Evolutionary conservation across 2,113 vertebrate genomes (phyloP).

Genomic region (Ameiurus melas): DNA sequence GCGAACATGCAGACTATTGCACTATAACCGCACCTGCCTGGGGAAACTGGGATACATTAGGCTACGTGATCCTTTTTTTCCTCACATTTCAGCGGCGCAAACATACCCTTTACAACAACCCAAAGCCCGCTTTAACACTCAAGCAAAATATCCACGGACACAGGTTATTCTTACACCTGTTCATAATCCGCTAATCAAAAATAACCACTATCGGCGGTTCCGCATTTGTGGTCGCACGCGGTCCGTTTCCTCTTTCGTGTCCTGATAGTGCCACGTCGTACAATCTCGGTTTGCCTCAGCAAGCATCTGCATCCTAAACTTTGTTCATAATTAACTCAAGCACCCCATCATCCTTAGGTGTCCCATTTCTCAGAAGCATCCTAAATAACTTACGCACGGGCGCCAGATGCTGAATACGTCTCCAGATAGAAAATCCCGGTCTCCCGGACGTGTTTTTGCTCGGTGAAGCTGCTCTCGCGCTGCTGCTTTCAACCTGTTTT

Average conservation of each 20-base stretch:
- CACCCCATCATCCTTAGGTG: background rate
- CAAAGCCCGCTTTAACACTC: background rate
- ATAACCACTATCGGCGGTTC: background rate
- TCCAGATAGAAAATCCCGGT: background rate
- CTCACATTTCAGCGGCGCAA: background rate
- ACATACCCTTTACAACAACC: background rate
- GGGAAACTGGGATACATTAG: background rate
- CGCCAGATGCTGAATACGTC: background rate
- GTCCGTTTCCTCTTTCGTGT: background rate
- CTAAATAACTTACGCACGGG: background rate
- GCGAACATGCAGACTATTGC: background rate
- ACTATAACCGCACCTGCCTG: background rate
- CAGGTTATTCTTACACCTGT: background rate
- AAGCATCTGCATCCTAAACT: background rate
- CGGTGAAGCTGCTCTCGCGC: conserved; percentile 53
- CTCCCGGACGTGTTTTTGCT: conserved; percentile 35
- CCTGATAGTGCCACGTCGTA: conserved; percentile 6
- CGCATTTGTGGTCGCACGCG: background rate
- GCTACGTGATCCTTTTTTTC: background rate
- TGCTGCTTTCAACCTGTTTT: conserved; percentile 57
- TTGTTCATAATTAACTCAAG: background rate
- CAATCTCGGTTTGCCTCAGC: background rate
- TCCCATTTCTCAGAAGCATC: background rate
- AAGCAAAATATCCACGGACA: background rate
- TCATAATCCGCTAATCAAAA: background rate